phyloP scores from a whole-genome alignment of 2,888 invertebrate species.

The Chloromyia formosa region DNA sequence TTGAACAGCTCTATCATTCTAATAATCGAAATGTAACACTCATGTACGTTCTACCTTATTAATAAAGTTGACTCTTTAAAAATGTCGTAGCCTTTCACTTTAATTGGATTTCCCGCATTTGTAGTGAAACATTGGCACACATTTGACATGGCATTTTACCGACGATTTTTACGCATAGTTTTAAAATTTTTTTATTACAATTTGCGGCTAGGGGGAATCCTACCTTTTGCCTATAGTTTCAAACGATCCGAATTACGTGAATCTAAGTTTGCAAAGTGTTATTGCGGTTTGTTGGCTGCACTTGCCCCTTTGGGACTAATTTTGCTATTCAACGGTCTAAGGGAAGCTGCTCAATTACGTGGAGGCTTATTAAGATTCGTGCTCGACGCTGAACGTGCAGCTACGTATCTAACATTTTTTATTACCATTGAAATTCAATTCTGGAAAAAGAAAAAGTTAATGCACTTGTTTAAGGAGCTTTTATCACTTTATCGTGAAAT shows the following conservation, averaged over 20 bases:
- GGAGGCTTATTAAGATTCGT: neutral
- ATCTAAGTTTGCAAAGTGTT: neutral
- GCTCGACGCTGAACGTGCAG: neutral
- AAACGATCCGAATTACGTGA: neutral
- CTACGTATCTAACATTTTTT: neutral
- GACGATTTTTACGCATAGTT: no score
- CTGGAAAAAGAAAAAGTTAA: conserved; percentile 7
- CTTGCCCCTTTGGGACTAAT: neutral
- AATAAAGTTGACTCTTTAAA: no score
- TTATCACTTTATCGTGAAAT: neutral
- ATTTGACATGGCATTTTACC: neutral
- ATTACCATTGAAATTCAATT: neutral
- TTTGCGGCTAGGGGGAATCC: neutral
- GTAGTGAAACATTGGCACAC: neutral
- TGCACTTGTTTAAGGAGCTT: neutral
- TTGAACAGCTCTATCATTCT: no score
- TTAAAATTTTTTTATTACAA: no score
- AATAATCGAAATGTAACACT: no score
- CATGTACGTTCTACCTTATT: no score
- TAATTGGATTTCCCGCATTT: no score
- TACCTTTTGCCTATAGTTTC: neutral
- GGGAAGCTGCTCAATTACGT: neutral
- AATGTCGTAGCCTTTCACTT: no score
- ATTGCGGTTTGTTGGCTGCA: neutral
- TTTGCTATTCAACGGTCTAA: neutral